Evolutionary conservation across 2,797 vertebrate genomes (phyloP).

Genomic region (Enteromius afrohamiltoni): DNA sequence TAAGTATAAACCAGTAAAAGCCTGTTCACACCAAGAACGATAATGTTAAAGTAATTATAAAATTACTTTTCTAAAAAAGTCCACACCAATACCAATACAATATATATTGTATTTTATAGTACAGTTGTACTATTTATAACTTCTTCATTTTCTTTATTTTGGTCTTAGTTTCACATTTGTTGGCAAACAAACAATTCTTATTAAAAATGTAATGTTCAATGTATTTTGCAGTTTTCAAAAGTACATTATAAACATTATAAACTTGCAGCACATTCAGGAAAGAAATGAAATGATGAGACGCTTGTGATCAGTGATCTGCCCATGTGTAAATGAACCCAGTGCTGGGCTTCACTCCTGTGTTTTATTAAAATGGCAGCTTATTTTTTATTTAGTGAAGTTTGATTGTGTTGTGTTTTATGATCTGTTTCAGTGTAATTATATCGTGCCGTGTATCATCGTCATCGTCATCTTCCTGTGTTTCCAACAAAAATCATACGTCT

Average conservation of each 20-base stretch:
- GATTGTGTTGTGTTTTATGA: slow-evolving; percentile 1
- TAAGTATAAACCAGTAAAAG: too few species aligned
- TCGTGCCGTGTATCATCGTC: slow-evolving; percentile 88
- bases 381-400: neutral
- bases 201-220: neutral
- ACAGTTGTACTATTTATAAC: neutral
- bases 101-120: too few species aligned
- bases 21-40: too few species aligned
- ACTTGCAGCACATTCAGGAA: too few species aligned
- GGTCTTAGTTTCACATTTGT: neutral
- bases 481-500: slow-evolving; percentile 96
- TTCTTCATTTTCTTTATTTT: too few species aligned
- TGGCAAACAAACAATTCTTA: neutral
- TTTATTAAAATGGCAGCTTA: slow-evolving; percentile 2
- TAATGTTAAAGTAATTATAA: too few species aligned
- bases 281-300: neutral
- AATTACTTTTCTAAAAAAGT: too few species aligned
- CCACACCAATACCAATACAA: too few species aligned
- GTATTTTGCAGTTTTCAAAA: too few species aligned
- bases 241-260: too few species aligned
- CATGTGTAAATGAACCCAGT: too few species aligned
- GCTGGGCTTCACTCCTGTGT: neutral
- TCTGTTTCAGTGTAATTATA: slow-evolving; percentile 90
- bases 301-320: neutral
- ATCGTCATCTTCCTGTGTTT: slow-evolving; percentile 95